Percentiles rank a stretch among this genome's conserved stretches.
These are phyloP conservation scores for Tuberolachnus salignus DNA, from an alignment of 2,888 invertebrate genomes.

Conservation along the genomic window DNA sequence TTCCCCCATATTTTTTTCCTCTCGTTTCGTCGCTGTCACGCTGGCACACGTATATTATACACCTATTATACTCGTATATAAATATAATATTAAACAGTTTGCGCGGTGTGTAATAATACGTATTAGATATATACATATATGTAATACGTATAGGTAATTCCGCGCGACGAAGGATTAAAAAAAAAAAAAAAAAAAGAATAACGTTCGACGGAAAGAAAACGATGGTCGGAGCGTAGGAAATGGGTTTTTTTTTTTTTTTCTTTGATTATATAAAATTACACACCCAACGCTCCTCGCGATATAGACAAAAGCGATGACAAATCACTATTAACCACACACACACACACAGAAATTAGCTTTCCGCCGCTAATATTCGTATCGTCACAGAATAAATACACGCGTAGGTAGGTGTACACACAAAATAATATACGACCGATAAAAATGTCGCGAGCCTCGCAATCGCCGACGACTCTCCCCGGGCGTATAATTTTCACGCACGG, in stretches of 20 bases:
- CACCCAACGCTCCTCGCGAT: background rate
- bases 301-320: slow-evolving; percentile 51
- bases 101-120: too few relatives aligned
- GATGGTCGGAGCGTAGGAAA: too few relatives aligned
- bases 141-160: slow-evolving; percentile 49
- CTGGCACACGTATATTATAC: background rate
- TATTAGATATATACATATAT: too few relatives aligned
- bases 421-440: slow-evolving; percentile 9
- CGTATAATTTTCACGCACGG: background rate
- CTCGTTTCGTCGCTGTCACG: slow-evolving; percentile 40
- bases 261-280: slow-evolving; percentile 55
- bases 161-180: slow-evolving; percentile 30
- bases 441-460: slow-evolving; percentile 7
- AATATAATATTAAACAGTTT: too few relatives aligned
- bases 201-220: too few relatives aligned
- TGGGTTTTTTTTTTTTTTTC: background rate
- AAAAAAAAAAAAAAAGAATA: slow-evolving; percentile 20
- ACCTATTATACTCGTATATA: too few relatives aligned
- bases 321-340: slow-evolving; percentile 13
- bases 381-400: slow-evolving; percentile 3
- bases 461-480: background rate
- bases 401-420: background rate
- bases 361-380: slow-evolving; percentile 21
- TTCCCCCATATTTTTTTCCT: too few relatives aligned
- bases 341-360: slow-evolving; percentile 20